Base-by-base conservation (phyloP, 2,113 vertebrate species). In the Sprattus sprattus region DNA sequence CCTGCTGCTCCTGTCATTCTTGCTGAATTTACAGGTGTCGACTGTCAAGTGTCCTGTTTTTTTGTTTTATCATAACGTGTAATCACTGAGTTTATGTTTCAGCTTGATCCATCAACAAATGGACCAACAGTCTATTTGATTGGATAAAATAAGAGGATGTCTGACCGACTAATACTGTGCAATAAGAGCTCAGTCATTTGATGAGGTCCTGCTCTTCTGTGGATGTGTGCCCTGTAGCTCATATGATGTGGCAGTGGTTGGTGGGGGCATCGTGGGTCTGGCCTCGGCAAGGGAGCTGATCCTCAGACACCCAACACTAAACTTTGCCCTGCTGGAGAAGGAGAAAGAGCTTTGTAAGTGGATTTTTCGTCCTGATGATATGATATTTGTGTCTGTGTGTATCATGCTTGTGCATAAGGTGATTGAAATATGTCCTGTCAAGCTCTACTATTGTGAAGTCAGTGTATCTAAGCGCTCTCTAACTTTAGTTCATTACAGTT, bases 181-280 rank as follows among this genome's bases (percentile, higher is more conserved):
- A 4, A 20, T 18, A 57, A 57, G 52, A 20, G 52, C 16, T 10
- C 50, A 57, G 15, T 57, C 16, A 57, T 57, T 57, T 57, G 52
- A 57, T 57, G 20, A 0, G 52, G 18, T 5, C 52, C 52, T 57
- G 52, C 15, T 52, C 47, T 49, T 49, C 45, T 81, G 57, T 83
- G 28, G 86, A 88, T 3, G 11, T 45, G 25, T 85, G 86, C 52
- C 85, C 18, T 88, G 50, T 60, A 96, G 96, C 88, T 88, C 95
- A 0, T 97, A 94, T 80, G 95, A 97, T 3, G 95, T 99, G 88
- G 96, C 95, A 2, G 85, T 99, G 52, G 94, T 99, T 4, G 98
- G 98, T 0, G 97, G 91, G 0, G 98, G 98, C 1, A 97, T 99
- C 87, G 97, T 99, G 94, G 98, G 98, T 0, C 90, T 99, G 91